phyloP scores from a whole-genome alignment of 1,140 invertebrate genomes.

The Araneus ventricosus region DNA sequence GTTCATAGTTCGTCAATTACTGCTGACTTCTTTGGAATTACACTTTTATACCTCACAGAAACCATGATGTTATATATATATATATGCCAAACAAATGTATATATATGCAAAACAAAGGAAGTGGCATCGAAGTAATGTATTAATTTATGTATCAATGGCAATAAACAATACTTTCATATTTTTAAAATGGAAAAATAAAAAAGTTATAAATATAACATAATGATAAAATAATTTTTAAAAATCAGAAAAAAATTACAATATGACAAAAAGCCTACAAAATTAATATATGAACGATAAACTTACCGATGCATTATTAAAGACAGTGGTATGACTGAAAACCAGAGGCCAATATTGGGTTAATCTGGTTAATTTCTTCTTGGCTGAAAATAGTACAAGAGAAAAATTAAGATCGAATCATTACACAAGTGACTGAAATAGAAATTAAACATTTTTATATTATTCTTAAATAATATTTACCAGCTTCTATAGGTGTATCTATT shows the following conservation, averaged over 20 bases:
- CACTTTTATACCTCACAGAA: too few species aligned
- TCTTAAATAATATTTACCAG: slow-evolving; percentile 77
- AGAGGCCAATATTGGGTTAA: slow-evolving; percentile 95
- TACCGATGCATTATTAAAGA: slow-evolving; percentile 92
- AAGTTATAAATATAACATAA: too few species aligned
- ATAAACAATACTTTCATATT: too few species aligned
- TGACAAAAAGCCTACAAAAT: neutral
- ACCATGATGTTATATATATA: too few species aligned
- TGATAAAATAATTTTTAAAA: too few species aligned
- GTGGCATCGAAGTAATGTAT: too few species aligned
- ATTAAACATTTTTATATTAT: neutral
- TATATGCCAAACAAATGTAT: too few species aligned
- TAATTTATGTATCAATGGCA: too few species aligned
- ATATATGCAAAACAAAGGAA: too few species aligned
- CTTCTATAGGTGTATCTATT: slow-evolving; percentile 78
- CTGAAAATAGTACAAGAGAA: slow-evolving; percentile 78
- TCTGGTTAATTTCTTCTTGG: slow-evolving; percentile 86
- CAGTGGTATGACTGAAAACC: slow-evolving; percentile 92
- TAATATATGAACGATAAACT: slow-evolving; percentile 78
- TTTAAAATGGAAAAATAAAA: too few species aligned
- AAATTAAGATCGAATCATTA: neutral
- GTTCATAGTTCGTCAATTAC: too few species aligned
- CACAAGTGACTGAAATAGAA: neutral
- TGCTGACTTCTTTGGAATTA: too few species aligned
- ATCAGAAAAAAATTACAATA: neutral